Evolutionary conservation across 35 echinoderm and acorn worm species (phyloP), one percentile per base, ranked within the genome.

Genomic region (Chiridota heheva): DNA sequence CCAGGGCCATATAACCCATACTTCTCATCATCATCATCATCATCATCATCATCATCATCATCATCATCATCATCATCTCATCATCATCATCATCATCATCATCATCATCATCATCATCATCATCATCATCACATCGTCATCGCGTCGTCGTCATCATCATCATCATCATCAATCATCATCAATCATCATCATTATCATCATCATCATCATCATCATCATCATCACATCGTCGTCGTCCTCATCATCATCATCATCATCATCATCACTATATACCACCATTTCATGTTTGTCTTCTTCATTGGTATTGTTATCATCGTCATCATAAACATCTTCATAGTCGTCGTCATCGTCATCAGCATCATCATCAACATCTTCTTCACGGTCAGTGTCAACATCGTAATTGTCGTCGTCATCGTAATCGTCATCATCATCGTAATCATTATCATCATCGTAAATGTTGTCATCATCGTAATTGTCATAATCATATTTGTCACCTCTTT

Each of bases 231-330:
- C n/a, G n/a, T n/a, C n/a, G n/a, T n/a, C n/a, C n/a, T n/a, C n/a
- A n/a, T n/a, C n/a, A n/a, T 18, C 16, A 56, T 56, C 51, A 56
- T 18, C 16, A 25, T 56, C 51, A 18, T 16, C 48, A 12, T 13
- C 48, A 55, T 22, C 12, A 13, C 12, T 22, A 55, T 22, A 13
- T 12, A 13, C 12, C 24, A 41, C 40, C 36, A 47, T n/a, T 30
- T 4, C 59, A 85, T 81, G 81, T 29, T 58, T 44, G 36, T 37
- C 10, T 70, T 84, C 81, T 45, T 72, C 81, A 0, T 44, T 67
- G 28, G 81, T 90, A 64, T 85, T 80, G 32, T 90, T 81, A 10
- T 40, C 61, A 60, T 70, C 43, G 40, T 80, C 81, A 40, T 81
- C 88, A 40, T 80, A 84, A n/a, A n/a, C n/a, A n/a, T n/a, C n/a